Evolutionary conservation across 2,797 vertebrate species (phyloP).

Genomic region (Megalops cyprinoides): DNA sequence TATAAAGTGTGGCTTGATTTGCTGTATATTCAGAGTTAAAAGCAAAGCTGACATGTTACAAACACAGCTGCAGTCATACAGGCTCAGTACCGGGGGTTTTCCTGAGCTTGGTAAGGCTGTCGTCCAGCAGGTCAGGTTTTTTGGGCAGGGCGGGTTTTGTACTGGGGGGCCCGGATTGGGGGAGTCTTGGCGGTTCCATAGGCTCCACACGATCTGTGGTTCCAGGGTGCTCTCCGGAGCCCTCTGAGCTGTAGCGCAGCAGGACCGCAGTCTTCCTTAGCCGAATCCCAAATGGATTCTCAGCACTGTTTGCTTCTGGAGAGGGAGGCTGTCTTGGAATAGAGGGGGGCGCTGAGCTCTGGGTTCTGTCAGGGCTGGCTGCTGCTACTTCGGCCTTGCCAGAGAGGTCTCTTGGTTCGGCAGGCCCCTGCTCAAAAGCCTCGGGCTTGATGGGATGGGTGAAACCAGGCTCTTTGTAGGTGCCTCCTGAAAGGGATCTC

Average conservation of each 20-base stretch:
- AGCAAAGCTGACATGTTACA: not conserved
- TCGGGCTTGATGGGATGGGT: conserved; percentile 41
- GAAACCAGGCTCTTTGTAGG: conserved; percentile 58
- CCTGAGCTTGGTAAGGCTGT: conserved; percentile 62
- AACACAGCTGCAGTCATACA: not conserved
- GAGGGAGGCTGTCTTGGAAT: conserved; percentile 24
- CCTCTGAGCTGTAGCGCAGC: conserved; percentile 71
- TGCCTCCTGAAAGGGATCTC: conserved; percentile 64
- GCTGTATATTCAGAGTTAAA: not conserved
- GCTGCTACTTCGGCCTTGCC: conserved; percentile 39
- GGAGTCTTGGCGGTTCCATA: conserved; percentile 43
- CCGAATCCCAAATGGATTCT: conserved; percentile 81
- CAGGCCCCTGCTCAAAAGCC: conserved; percentile 32
- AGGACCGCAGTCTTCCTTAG: conserved; percentile 79
- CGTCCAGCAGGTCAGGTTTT: conserved; percentile 59
- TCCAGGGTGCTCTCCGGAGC: conserved; percentile 54
- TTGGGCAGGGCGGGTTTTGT: conserved; percentile 60
- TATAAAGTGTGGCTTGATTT: not conserved
- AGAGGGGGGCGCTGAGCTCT: conserved; percentile 21
- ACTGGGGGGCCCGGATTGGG: conserved; percentile 6
- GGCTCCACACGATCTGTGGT: conserved; percentile 27
- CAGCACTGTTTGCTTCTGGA: conserved; percentile 51
- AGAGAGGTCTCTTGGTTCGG: conserved; percentile 44
- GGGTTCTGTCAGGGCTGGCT: conserved; percentile 40
- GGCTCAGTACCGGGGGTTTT: conserved; percentile 49